Percentiles rank a stretch among this genome's conserved stretches.
phyloP scores from a whole-genome alignment of 2,113 vertebrate genomes.

The Nothocercus julius region DNA sequence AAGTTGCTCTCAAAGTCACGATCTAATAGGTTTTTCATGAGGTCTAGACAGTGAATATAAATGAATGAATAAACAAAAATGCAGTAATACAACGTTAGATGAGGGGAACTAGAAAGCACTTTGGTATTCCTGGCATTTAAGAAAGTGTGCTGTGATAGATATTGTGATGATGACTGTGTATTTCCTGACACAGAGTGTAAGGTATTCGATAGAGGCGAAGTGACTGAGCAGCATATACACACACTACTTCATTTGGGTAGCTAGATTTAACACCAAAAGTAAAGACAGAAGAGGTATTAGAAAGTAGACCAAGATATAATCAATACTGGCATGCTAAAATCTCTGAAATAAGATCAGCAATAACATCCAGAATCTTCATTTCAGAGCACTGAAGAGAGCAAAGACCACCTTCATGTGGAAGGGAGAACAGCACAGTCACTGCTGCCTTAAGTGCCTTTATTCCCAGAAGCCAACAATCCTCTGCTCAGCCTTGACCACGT shows the following conservation, averaged over 20 bases:
- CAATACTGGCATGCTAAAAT: neutral
- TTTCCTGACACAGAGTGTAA: neutral
- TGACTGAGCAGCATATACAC: neutral
- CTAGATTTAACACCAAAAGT: neutral
- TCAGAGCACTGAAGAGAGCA: neutral
- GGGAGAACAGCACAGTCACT: neutral
- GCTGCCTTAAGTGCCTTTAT: neutral
- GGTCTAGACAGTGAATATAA: neutral
- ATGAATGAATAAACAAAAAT: neutral
- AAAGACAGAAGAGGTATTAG: neutral
- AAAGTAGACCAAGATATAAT: neutral
- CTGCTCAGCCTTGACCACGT: neutral
- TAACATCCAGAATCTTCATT: neutral
- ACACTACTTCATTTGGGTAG: neutral
- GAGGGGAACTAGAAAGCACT: neutral
- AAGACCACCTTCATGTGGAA: neutral
- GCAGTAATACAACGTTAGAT: neutral
- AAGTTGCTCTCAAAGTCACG: neutral
- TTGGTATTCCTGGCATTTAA: neutral
- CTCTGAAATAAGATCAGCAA: neutral
- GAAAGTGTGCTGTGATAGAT: neutral
- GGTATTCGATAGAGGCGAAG: neutral
- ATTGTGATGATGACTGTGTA: neutral
- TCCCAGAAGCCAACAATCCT: neutral
- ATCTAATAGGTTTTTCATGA: neutral